Base-by-base conservation (phyloP, 2,113 vertebrate genomes). In the Azemiops feae region DNA sequence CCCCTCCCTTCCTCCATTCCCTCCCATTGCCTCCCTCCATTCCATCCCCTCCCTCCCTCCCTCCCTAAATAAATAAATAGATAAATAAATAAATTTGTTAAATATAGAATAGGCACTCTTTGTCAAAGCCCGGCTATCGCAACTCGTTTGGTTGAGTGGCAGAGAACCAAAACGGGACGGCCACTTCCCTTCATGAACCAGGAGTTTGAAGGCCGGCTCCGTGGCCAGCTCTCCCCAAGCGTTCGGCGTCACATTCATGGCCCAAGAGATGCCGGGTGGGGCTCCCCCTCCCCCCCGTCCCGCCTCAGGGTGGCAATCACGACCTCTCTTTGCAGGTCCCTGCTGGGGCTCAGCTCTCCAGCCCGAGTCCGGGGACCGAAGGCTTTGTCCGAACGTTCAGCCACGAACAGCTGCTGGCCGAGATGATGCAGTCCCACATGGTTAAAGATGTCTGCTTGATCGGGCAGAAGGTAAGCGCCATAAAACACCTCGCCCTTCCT, bases 351-450 rank as follows among this genome's bases (percentile, higher is more conserved):
- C 97, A 96, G 22, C 96, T 97, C 12, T 94, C 96, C 22, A 97
- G 95, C 89, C 95, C 97, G 0, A 96, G 94, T 92, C 95, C 96
- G 96, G 95, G 18, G 52, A 97, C 98, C 94, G 93, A 97, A 0
- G 64, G 47, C 90, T 99, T 99, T 94, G 96, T 99, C 96, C 97
- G 97, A 69, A 99, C 99, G n/a, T 95, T 97, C 45, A 98, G 98
- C 92, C 99, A 99, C 93, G 95, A 98, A 91, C 98, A 98, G 39
- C 97, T 99, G 10, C 95, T 99, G 94, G 98, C 99, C 43, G 98
- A 99, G 95, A 99, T 99, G 98, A 98, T 99, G 97, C 98, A 99
- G 93, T 99, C 99, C 1, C 99, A 99, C 95, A 98, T 99, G 98
- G 98, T 98, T 93, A 99, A 99, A 97, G 99, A 99, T 96, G 97